Conservation (phyloP, 2,113 vertebrate genomes). For the Neomonachus schauinslandi region DNA sequence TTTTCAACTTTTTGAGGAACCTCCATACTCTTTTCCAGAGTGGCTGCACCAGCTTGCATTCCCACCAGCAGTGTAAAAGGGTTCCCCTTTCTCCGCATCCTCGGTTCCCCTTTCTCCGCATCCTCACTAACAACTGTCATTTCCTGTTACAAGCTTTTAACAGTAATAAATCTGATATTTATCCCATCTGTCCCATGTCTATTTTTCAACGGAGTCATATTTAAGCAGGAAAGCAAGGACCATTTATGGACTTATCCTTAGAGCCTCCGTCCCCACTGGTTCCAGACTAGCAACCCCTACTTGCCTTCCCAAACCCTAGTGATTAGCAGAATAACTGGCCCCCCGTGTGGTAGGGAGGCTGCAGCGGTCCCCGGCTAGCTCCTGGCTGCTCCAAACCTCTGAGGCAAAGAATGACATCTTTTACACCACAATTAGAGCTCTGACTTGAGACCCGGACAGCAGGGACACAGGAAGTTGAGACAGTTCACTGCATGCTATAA, state of each 20-base stretch:
- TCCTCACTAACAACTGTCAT: not conserved
- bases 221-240: not conserved
- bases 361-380: not conserved
- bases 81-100: not conserved
- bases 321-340: not conserved
- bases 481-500: not conserved
- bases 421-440: not conserved
- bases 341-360: not conserved
- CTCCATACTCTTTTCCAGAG: not conserved
- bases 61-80: not conserved
- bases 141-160: not conserved
- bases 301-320: not conserved
- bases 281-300: not conserved
- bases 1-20: not conserved
- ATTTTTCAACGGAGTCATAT: not conserved
- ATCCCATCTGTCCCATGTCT: not conserved
- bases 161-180: not conserved
- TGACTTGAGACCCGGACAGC: not conserved
- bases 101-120: not conserved
- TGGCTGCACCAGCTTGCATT: not conserved
- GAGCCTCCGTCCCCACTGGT: not conserved
- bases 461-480: not conserved
- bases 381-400: not conserved
- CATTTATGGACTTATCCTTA: not conserved
- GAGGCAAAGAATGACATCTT: not conserved